Evolutionary conservation across 1,140 invertebrate genomes (phyloP).

Genomic region (Trissolcus basalis): DNA sequence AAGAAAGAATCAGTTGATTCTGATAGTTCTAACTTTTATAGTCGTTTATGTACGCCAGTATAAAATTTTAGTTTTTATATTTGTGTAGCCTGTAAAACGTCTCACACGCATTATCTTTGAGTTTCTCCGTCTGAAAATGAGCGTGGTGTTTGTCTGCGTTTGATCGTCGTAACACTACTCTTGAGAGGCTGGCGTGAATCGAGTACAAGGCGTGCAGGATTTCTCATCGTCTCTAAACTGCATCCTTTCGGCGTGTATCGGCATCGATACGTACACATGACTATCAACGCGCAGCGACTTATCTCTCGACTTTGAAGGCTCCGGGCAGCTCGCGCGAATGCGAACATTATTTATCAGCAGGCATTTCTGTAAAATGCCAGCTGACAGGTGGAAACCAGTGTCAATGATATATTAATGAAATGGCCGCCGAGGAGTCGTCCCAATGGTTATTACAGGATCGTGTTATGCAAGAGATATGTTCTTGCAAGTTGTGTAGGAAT

Average conservation of each 20-base stretch:
- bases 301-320: slow-evolving; percentile 49
- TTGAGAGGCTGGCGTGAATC: slow-evolving; percentile 39
- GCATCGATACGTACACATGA: slow-evolving; percentile 46
- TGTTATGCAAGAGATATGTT: slow-evolving; percentile 47
- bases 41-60: too few species aligned
- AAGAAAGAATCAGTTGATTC: too few species aligned
- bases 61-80: too few species aligned
- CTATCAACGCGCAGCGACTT: slow-evolving; percentile 39
- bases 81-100: too few species aligned
- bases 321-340: slow-evolving; percentile 40
- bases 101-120: slow-evolving; percentile 48
- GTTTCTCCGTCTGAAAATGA: slow-evolving; percentile 45
- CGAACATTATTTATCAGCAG: slow-evolving; percentile 44
- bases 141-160: slow-evolving; percentile 40
- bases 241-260: slow-evolving; percentile 52
- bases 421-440: slow-evolving; percentile 30
- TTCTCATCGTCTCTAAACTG: slow-evolving; percentile 58
- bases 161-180: slow-evolving; percentile 48
- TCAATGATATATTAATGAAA: slow-evolving; percentile 58
- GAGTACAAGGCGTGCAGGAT: slow-evolving; percentile 56
- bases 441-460: slow-evolving; percentile 44
- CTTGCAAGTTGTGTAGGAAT: slow-evolving; percentile 32
- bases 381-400: slow-evolving; percentile 53
- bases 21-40: too few species aligned
- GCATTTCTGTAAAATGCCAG: slow-evolving; percentile 42